A percentile compares a stretch with the other conserved stretches of the same genome.
These are phyloP conservation scores for Junonia oenone DNA, from an alignment of 2,888 invertebrate species.

Conservation along the genomic window DNA sequence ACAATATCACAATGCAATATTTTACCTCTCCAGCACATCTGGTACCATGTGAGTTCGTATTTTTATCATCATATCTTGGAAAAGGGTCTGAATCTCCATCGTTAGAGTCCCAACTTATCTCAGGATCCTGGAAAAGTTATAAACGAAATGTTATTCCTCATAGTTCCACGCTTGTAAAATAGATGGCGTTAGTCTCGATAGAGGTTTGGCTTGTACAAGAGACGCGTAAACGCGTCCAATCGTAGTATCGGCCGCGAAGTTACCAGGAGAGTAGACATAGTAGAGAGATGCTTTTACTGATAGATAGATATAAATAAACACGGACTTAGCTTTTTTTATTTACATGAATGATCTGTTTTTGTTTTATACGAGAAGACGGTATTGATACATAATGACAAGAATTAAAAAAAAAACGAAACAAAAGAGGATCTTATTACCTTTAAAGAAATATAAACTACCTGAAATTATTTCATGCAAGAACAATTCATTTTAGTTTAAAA, in stretches of 20 bases:
- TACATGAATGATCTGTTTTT: no score
- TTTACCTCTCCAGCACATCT: slow-evolving; percentile 90
- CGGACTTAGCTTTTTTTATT: no score
- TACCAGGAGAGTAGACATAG: slow-evolving; percentile 46
- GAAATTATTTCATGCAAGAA: no score
- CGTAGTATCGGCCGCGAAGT: slow-evolving; percentile 60
- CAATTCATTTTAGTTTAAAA: no score
- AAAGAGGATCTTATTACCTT: no score
- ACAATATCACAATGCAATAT: no score
- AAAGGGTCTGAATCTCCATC: slow-evolving; percentile 87
- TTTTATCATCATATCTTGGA: slow-evolving; percentile 81
- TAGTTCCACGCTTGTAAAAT: not conserved
- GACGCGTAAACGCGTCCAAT: slow-evolving; percentile 22
- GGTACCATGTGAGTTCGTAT: slow-evolving; percentile 91
- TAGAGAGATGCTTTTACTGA: slow-evolving; percentile 20
- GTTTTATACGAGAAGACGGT: no score
- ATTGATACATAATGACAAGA: not conserved
- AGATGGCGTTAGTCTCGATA: slow-evolving; percentile 6
- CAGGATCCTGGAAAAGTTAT: slow-evolving; percentile 82
- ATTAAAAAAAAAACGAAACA: not conserved
- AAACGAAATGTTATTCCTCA: not conserved
- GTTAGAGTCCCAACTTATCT: slow-evolving; percentile 92
- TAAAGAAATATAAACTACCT: no score
- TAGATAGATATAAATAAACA: not conserved
- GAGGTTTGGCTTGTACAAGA: not conserved